phyloP scores from a whole-genome alignment of 2,888 invertebrate species.

The Stegophylla sp. region DNA sequence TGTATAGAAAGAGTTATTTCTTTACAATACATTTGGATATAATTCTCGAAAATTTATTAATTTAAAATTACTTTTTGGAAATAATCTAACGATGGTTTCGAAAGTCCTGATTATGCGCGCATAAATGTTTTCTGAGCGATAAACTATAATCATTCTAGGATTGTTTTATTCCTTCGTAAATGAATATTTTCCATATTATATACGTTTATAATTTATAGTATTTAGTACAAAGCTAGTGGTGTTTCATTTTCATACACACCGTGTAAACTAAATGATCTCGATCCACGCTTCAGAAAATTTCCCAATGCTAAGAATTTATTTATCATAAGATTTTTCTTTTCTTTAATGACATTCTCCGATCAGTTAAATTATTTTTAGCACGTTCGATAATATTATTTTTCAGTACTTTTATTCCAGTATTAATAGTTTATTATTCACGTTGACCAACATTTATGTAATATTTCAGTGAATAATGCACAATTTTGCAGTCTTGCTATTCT shows the following conservation, averaged over 20 bases:
- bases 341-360: conserved; percentile 33
- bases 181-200: too few relatives aligned
- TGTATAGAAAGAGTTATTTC: too few relatives aligned
- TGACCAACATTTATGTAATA: conserved; percentile 5
- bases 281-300: not conserved
- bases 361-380: conserved; percentile 14
- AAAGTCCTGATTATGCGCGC: too few relatives aligned
- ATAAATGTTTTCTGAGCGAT: too few relatives aligned
- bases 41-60: too few relatives aligned
- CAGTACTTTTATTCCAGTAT: not conserved
- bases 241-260: not conserved
- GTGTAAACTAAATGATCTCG: not conserved
- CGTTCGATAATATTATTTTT: conserved; percentile 13
- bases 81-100: too few relatives aligned
- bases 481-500: not conserved
- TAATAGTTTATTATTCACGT: conserved; percentile 14
- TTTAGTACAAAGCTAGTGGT: not conserved
- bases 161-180: too few relatives aligned
- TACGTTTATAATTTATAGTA: not conserved
- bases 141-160: too few relatives aligned
- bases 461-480: conserved; percentile 27
- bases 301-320: not conserved
- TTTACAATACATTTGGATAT: too few relatives aligned
- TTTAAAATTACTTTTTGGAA: too few relatives aligned
- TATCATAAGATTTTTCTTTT: not conserved